Evolutionary conservation across 2,797 vertebrate genomes (phyloP).

Genomic region (Valencia hispanica): DNA sequence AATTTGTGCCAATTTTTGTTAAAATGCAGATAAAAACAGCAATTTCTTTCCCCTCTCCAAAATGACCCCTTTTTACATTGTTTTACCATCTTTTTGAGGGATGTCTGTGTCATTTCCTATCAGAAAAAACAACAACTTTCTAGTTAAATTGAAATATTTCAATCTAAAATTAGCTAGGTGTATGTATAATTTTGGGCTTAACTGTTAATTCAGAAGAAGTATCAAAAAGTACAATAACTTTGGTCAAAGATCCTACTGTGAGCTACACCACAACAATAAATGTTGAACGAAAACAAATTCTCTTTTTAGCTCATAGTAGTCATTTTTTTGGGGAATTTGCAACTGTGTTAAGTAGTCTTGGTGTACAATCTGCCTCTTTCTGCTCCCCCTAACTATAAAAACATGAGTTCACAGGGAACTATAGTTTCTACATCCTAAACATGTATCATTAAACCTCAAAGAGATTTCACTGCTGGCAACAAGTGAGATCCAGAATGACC

Average conservation of each 20-base stretch:
- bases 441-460: conserved; percentile 24
- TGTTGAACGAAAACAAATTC: background rate
- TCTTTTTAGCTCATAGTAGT: background rate
- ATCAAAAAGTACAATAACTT: background rate
- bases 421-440: conserved; percentile 22
- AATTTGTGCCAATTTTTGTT: too few species aligned
- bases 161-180: background rate
- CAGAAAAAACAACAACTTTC: background rate
- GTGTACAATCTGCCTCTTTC: background rate
- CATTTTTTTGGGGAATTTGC: background rate
- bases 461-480: conserved; percentile 18
- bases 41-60: too few species aligned
- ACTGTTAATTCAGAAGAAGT: background rate
- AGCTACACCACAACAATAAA: background rate
- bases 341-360: background rate
- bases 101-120: background rate
- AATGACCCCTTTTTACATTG: too few species aligned
- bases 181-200: background rate
- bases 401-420: background rate
- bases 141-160: background rate
- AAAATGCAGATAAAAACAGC: too few species aligned
- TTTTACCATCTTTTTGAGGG: too few species aligned
- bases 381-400: background rate
- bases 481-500: conserved; percentile 13
- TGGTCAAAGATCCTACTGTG: background rate